Evolutionary conservation across 2,797 vertebrate species (phyloP), one percentile per base, ranked within the genome.

Genomic region (Catharus ustulatus): DNA sequence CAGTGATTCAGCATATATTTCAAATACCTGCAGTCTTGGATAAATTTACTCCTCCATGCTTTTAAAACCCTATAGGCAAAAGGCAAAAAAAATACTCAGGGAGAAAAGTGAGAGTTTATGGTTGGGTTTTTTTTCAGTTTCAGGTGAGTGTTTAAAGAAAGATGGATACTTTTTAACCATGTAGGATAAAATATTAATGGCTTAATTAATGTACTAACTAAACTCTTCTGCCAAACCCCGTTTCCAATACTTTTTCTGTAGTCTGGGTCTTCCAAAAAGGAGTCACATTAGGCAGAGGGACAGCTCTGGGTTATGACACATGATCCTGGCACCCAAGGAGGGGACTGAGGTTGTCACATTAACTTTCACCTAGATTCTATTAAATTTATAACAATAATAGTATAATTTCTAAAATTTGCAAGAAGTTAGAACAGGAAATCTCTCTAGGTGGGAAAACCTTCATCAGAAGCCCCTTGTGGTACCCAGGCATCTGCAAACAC

Each of bases 271-370:
- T 80, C 42, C 13, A 19, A 40, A 84, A 67, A 30, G 1, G 3
- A 3, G 4, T 4, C 6, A 69, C 9, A 13, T 1, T 23, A 4
- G 13, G 8, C 46, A 72, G 11, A 0, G 0, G 62, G 8, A 2
- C 15, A 54, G 5, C 9, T 66, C 4, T 36, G 14, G 5, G 3
- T 36, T 66, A 11, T 43, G 27, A 51, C 16, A 38, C 2, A 4
- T 26, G 2, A 6, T 84, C 6, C 55, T 38, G 14, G 5, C 9
- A 76, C 9, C 16, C 16, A 7, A 84, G 40, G 36, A 78, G 4
- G 15, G 5, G 10, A 51, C 9, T 29, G 10, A 59, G 4, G 30
- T 15, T 0, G 1, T 61, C 12, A 51, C 23, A 73, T 32, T 43
- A 64, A 36, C 16, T 68, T 86, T 46, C 15, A 27, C 2, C 24